A percentile compares a stretch with the other conserved stretches of the same genome.
Evolutionary conservation across 1,140 invertebrate species (phyloP).

Genomic region (Drosophila sulfurigaster): DNA sequence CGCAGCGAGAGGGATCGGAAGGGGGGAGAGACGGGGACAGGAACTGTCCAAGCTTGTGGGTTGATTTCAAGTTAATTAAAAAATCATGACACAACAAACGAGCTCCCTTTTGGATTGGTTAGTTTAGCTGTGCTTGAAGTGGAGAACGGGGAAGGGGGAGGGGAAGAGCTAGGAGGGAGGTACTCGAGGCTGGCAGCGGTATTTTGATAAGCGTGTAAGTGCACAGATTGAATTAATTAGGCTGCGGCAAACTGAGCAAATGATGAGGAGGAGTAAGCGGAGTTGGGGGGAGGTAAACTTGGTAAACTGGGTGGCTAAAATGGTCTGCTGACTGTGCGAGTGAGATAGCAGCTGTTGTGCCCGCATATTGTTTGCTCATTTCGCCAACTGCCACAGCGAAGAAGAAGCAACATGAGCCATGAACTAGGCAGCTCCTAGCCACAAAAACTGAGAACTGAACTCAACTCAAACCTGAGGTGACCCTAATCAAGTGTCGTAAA

Average conservation of each 20-base stretch:
- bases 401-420: neutral
- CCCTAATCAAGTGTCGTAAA: slow-evolving; percentile 82
- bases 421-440: slow-evolving; percentile 1
- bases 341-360: slow-evolving; percentile 40
- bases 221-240: slow-evolving; percentile 84
- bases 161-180: neutral
- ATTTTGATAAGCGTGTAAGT: slow-evolving; percentile 83
- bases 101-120: slow-evolving; percentile 26
- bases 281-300: neutral
- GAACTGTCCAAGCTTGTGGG: slow-evolving; percentile 34
- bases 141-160: neutral
- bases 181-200: slow-evolving; percentile 18
- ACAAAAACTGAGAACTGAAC: slow-evolving; percentile 6
- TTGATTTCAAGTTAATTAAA: slow-evolving; percentile 84
- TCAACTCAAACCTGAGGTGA: slow-evolving; percentile 41
- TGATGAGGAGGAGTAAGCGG: neutral
- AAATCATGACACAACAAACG: slow-evolving; percentile 80
- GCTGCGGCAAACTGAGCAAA: slow-evolving; percentile 13
- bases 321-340: slow-evolving; percentile 24
- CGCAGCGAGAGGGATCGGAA: neutral
- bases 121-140: neutral
- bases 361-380: slow-evolving; percentile 48
- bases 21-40: neutral
- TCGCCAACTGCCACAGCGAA: neutral
- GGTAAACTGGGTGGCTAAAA: neutral